A percentile compares a stretch with the other conserved stretches of the same genome.
Evolutionary conservation across 2,797 vertebrate species (phyloP).

Genomic region (Sphenopsis melanotis): DNA sequence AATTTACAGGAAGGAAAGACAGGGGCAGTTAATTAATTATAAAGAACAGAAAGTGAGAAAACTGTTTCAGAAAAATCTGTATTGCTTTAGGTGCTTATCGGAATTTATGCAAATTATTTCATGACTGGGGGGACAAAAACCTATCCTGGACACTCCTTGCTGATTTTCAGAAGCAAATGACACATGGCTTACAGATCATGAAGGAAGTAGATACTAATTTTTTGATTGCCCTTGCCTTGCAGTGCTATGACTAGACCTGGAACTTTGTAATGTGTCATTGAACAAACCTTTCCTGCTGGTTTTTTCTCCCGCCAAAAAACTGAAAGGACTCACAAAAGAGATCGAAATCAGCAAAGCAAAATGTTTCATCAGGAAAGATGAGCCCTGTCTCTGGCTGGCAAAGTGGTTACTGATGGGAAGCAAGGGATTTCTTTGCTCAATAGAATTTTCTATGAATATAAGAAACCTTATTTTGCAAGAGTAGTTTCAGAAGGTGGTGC

Average conservation of each 20-base stretch:
- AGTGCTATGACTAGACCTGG: neutral
- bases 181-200: neutral
- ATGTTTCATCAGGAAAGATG: neutral
- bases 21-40: rapidly evolving
- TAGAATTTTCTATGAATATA: neutral
- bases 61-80: neutral
- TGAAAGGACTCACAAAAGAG: neutral
- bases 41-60: neutral
- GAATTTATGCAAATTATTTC: neutral
- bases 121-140: neutral
- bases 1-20: neutral
- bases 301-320: neutral
- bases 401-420: neutral
- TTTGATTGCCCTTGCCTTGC: neutral
- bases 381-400: neutral
- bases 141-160: neutral
- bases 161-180: conserved; percentile 5
- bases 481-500: rapidly evolving
- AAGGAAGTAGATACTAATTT: neutral
- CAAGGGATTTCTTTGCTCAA: neutral
- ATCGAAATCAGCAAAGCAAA: neutral
- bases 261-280: neutral
- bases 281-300: neutral
- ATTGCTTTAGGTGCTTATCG: neutral
- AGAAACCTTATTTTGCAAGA: neutral